Conservation (phyloP, 1,140 invertebrate species). For the Trachymyrmex septentrionalis region DNA sequence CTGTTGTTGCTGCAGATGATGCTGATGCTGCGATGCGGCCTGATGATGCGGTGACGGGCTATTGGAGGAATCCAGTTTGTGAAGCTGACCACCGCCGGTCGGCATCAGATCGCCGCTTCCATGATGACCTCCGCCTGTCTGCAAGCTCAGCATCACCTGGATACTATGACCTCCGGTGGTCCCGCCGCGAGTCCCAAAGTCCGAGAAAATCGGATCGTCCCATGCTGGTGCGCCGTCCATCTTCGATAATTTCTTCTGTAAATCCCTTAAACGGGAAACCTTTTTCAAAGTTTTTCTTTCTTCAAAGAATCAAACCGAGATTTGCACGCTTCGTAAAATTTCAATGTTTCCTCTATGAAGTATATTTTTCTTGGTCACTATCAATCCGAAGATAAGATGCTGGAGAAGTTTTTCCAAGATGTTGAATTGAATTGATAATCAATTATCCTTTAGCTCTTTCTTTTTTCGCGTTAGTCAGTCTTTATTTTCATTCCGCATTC, state of each 20-base stretch:
- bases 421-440: neutral
- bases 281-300: neutral
- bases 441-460: neutral
- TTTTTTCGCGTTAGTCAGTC: neutral
- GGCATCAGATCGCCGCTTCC: constrained; percentile 84
- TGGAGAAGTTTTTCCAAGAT: neutral
- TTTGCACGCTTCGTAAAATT: neutral
- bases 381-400: neutral
- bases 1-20: constrained; percentile 79
- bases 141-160: constrained; percentile 91
- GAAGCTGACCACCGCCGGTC: constrained; percentile 83
- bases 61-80: constrained; percentile 86
- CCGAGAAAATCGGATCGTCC: constrained; percentile 92
- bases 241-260: constrained; percentile 36
- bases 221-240: constrained; percentile 91
- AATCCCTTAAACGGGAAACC: too few species aligned
- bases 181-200: constrained; percentile 89
- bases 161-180: constrained; percentile 88
- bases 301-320: neutral
- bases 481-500: neutral
- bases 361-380: neutral
- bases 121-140: constrained; percentile 85
- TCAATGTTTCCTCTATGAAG: neutral
- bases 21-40: constrained; percentile 80
- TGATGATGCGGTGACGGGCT: constrained; percentile 85